Evolutionary conservation across 2,113 vertebrate genomes (phyloP), one percentile per base, ranked within the genome.

Genomic region (Festucalex cinctus): DNA sequence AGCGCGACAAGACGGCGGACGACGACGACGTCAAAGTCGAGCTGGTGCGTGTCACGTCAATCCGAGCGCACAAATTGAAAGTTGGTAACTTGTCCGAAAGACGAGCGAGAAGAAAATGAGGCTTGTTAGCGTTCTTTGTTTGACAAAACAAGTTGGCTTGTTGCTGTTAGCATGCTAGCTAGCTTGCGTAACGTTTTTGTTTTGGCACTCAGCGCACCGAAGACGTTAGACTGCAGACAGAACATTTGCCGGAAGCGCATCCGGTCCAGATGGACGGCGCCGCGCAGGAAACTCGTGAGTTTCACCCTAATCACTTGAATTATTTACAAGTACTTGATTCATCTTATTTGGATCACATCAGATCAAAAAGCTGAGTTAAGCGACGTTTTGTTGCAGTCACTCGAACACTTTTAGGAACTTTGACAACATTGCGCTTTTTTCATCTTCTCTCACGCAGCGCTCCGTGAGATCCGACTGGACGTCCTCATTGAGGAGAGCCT

Each of bases 391-490:
- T n/a, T n/a, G n/a, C n/a, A n/a, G n/a, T n/a, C n/a, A n/a, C n/a
- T 8, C n/a, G 24, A 14, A 1, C 32, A 19, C 36, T 70, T 61
- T 37, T 5, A n/a, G 20, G 48, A 49, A 49, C 20, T 1, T 49
- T 49, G 8, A 48, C 46, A 20, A 14, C 17, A 6, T 9, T 5
- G 19, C 19, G 2, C 3, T 49, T 20, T 49, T 49, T 49, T 2
- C 67, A 6, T 32, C 3, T n/a, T 70, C 57, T 70, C 60, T 71
- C 28, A 4, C 4, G 36, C 72, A 91, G 91, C 35, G 24, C 57
- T 84, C 0, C 80, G 88, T 49, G 92, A 92, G 79, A 82, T 92
- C 76, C 82, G 67, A 44, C 17, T 93, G 56, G 90, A 92, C 60
- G 72, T 93, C 24, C 82, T 84, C 48, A 87, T 92, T 39, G 88